These are phyloP conservation scores for Cotesia glomerata DNA, from an alignment of 1,140 invertebrate genomes.

Conservation along the genomic window DNA sequence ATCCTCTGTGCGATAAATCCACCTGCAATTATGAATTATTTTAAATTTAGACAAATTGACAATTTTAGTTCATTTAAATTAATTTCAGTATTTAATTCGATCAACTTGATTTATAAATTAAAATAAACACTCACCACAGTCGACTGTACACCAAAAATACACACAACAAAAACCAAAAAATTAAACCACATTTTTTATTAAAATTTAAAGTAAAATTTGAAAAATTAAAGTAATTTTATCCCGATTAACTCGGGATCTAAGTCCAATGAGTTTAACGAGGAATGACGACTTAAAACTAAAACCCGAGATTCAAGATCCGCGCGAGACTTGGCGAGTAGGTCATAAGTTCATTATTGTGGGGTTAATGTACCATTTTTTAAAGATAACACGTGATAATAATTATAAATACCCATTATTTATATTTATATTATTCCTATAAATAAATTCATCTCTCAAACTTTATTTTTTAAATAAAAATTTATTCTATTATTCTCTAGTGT, in stretches of 20 bases:
- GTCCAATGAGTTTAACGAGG: conserved; percentile 17
- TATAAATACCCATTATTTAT: conserved; percentile 19
- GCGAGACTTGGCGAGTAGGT: conserved; percentile 31
- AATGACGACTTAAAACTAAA: conserved; percentile 36
- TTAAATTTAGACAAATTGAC: neutral
- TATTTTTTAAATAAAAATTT: too few species aligned
- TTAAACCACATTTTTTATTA: conserved; percentile 16
- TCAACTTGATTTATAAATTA: neutral
- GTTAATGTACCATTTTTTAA: conserved; percentile 43
- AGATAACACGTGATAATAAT: conserved; percentile 46
- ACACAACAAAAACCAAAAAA: neutral
- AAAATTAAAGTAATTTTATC: neutral
- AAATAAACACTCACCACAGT: conserved; percentile 6
- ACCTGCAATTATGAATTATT: conserved; percentile 42
- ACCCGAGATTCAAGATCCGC: neutral
- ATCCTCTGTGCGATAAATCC: conserved; percentile 46
- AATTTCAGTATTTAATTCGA: neutral
- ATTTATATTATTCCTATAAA: neutral
- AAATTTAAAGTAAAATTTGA: neutral
- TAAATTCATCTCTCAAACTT: too few species aligned
- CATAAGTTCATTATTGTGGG: conserved; percentile 50
- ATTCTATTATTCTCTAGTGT: too few species aligned
- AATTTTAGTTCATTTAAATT: neutral
- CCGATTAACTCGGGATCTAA: too few species aligned
- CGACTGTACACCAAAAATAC: neutral